These are phyloP conservation scores for Tenthredo mesomela DNA, from an alignment of 2,888 invertebrate species.

Conservation along the genomic window DNA sequence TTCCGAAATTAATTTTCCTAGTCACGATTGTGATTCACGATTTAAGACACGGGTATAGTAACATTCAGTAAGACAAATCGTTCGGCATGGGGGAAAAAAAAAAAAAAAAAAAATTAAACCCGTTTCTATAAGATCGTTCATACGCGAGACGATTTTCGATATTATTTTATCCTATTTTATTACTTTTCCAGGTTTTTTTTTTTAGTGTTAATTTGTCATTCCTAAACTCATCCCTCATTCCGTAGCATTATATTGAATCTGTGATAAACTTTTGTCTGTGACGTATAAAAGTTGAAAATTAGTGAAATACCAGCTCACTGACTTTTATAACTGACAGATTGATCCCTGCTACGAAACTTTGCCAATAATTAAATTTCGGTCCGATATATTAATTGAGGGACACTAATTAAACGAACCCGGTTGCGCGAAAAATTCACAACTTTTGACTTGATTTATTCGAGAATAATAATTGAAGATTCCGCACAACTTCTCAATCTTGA, in stretches of 20 bases:
- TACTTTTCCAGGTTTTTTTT: background rate
- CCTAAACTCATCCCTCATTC: background rate
- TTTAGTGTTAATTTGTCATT: background rate
- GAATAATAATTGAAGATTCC: conserved; percentile 2
- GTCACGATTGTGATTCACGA: background rate
- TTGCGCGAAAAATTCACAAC: background rate
- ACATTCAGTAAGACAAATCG: background rate
- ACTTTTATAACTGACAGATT: conserved; percentile 29
- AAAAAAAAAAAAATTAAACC: background rate
- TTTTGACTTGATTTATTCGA: background rate
- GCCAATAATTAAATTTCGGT: conserved; percentile 51
- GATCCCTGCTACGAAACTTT: conserved; percentile 38
- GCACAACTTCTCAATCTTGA: background rate
- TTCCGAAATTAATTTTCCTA: background rate
- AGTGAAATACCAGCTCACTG: conserved; percentile 10
- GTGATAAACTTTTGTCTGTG: background rate
- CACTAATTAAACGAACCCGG: conserved; percentile 43
- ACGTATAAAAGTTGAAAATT: conserved; percentile 32
- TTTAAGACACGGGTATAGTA: background rate
- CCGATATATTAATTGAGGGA: conserved; percentile 51
- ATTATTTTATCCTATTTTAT: background rate
- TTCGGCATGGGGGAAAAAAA: background rate
- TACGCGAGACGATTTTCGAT: background rate
- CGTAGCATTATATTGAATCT: background rate
- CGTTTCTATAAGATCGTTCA: background rate